Evolutionary conservation across 1,140 invertebrate genomes (phyloP).

Genomic region (Zaprionus gabonicus): DNA sequence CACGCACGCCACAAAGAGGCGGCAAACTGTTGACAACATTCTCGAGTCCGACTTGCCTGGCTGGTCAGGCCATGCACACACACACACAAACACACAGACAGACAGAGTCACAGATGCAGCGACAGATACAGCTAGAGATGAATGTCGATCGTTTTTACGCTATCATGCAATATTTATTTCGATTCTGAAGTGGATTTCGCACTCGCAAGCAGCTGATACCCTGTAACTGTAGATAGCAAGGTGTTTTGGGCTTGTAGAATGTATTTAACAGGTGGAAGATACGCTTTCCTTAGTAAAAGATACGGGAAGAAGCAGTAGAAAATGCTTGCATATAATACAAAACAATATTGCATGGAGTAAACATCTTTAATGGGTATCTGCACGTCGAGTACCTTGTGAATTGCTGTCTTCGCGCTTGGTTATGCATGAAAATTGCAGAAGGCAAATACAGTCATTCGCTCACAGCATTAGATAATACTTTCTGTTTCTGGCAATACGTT

Average conservation of each 20-base stretch:
- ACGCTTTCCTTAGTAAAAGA: neutral
- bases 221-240: neutral
- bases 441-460: conserved; percentile 4
- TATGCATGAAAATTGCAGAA: conserved; percentile 7
- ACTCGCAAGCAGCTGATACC: conserved; percentile 4
- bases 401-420: neutral
- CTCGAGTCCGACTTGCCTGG: conserved; percentile 24
- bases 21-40: conserved; percentile 62
- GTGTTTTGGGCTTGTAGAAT: neutral
- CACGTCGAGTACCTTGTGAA: neutral
- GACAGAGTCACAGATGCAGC: conserved; percentile 11
- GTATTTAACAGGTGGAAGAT: neutral
- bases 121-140: conserved; percentile 13
- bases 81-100: conserved; percentile 3
- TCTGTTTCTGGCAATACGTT: neutral
- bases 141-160: conserved; percentile 4
- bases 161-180: conserved; percentile 25
- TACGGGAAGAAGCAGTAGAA: neutral
- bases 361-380: neutral
- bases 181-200: conserved; percentile 6
- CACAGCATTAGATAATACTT: neutral
- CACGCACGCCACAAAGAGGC: conserved; percentile 60
- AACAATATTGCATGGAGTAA: too few relatives aligned
- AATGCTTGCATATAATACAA: too few relatives aligned
- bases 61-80: neutral